Conservation (phyloP, 2,113 vertebrate genomes). For the Gallinago jamesoni region DNA sequence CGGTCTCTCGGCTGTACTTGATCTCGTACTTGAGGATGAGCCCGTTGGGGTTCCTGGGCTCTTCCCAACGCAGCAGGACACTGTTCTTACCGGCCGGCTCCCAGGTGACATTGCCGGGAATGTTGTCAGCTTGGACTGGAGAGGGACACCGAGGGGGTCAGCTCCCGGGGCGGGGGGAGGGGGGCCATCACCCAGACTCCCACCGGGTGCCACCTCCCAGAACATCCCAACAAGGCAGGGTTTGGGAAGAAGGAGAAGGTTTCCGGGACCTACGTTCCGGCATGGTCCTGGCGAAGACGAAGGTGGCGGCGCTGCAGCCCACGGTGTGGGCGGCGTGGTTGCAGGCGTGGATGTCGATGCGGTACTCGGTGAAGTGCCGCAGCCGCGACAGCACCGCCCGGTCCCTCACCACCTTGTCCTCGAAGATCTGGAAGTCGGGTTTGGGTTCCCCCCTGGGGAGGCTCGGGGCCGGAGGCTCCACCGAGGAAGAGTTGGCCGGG, state of each 20-base stretch:
- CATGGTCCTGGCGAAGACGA: slow-evolving; percentile 83
- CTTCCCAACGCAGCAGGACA: slow-evolving; percentile 74
- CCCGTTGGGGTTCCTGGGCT: slow-evolving; percentile 79
- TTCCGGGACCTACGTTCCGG: slow-evolving; percentile 61
- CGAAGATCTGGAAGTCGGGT: slow-evolving; percentile 70
- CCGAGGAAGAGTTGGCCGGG: neutral
- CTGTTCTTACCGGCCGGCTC: slow-evolving; percentile 68
- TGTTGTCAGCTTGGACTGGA: slow-evolving; percentile 76
- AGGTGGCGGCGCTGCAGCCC: slow-evolving; percentile 82
- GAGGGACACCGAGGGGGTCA: neutral
- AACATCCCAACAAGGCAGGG: fast-evolving
- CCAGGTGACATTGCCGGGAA: slow-evolving; percentile 77
- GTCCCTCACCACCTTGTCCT: slow-evolving; percentile 80
- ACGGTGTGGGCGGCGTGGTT: slow-evolving; percentile 80
- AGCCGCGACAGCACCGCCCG: slow-evolving; percentile 71
- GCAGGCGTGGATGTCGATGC: slow-evolving; percentile 84
- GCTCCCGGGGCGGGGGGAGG: neutral
- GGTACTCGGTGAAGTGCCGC: slow-evolving; percentile 82
- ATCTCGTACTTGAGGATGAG: slow-evolving; percentile 85
- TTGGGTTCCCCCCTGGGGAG: fast-evolving
- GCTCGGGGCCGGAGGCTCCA: fast-evolving
- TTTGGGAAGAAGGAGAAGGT: neutral
- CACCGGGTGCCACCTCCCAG: fast-evolving
- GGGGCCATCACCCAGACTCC: neutral
- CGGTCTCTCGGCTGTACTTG: slow-evolving; percentile 76